Base-by-base conservation (phyloP, 2,888 invertebrate genomes). In the Tetragnatha montana region DNA sequence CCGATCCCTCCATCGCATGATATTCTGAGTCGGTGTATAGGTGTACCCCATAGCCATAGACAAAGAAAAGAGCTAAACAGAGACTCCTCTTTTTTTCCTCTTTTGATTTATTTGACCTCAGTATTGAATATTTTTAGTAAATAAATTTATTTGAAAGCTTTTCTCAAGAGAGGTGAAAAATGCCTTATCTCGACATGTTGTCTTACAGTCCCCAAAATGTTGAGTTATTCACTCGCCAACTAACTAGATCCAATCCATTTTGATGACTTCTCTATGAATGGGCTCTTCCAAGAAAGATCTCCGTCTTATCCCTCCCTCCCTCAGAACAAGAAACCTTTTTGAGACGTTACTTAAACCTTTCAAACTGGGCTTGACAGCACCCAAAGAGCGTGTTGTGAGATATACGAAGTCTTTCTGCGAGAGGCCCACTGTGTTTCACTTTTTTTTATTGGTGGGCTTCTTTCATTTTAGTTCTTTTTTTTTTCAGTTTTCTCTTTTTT, bases 311-410 rank as follows among this genome's bases (percentile, higher is more conserved):
- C 19, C 22, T 22, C 60, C 19, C 78, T 35, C 60, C 49, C 3
- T 60, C 60, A 60, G 60, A 78, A 78, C 60, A 78, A 78, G 78
- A 60, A 14, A 60, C 21, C 68, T 51, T 68, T 78, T 35, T 78
- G 22, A 60, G 60, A 78, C 60, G 78, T 60, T 60, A 78, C 78
- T 78, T 78, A 78, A 78, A 60, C 78, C 78, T 78, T 78, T 78
- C 78, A 78, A 10, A 51, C 22, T 6, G 19, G 51, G 60, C 35
- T 21, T 78, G 78, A 78, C 78, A 78, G 7, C 14, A 22, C 17
- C 7, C 60, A 60, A 21, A 78, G 21, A 78, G 22, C 21, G 21
- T 22, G 21, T 14, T 14, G 6, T 10, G 60, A 60, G 60, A 60
- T 4, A 35, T 60, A 60, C 60, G 60, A 60, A 12, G 14, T 6